Conservation (phyloP, 1,140 invertebrate species). For the Lanistes nyassanus region DNA sequence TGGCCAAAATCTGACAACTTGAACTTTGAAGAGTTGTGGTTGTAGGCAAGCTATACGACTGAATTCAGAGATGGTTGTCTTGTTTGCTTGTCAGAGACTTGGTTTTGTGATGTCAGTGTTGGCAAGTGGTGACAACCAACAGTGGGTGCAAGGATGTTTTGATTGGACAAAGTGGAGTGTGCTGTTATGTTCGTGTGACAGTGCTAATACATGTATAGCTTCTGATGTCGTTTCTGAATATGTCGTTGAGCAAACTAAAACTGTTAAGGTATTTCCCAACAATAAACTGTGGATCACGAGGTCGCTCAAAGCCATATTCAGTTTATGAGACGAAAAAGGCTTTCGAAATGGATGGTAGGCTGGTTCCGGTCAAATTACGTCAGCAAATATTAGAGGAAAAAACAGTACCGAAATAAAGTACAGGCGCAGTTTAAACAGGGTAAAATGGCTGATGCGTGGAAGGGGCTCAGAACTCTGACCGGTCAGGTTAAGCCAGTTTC, state of each 20-base stretch:
- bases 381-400: not conserved
- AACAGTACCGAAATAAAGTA: constrained; percentile 1
- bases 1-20: no score
- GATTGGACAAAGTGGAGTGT: constrained; percentile 1
- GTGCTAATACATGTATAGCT: not conserved
- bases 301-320: not conserved
- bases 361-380: not conserved
- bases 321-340: not conserved
- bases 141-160: constrained; percentile 11
- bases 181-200: not conserved
- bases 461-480: not conserved
- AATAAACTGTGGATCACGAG: constrained; percentile 5
- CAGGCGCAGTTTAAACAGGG: not conserved
- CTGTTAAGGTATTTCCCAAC: constrained; percentile 2
- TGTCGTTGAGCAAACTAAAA: not conserved
- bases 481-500: not conserved
- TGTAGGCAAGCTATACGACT: no score
- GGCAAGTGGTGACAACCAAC: no score
- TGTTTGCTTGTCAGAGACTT: no score
- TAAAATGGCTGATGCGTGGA: not conserved
- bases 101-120: no score
- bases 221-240: not conserved
- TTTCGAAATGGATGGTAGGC: not conserved
- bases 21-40: no score
- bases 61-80: no score